phyloP scores from a whole-genome alignment of 2,797 vertebrate genomes.

The Tauraco hartlaubi region DNA sequence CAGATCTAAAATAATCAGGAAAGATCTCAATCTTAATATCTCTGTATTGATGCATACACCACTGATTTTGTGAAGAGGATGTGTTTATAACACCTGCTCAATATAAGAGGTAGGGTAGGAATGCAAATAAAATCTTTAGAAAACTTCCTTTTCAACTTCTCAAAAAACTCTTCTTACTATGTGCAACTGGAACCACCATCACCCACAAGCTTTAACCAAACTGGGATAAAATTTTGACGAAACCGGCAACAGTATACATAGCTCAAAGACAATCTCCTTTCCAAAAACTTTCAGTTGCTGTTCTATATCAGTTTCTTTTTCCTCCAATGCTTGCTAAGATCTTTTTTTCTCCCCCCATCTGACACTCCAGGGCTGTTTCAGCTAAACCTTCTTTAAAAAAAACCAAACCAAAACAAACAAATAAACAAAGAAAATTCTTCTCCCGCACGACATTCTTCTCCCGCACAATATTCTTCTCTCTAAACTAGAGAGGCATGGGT shows the following conservation, averaged over 20 bases:
- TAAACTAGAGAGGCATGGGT: too few species aligned
- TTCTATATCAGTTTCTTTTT: not conserved
- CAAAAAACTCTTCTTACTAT: not conserved
- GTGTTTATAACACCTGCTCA: rapidly evolving
- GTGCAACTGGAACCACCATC: not conserved
- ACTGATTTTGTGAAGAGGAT: not conserved
- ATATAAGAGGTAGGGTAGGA: not conserved
- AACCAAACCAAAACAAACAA: too few species aligned
- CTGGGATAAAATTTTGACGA: not conserved
- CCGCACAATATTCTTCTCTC: too few species aligned
- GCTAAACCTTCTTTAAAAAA: not conserved
- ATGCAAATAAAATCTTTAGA: not conserved
- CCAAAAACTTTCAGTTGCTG: not conserved
- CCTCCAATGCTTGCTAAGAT: not conserved
- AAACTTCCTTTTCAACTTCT: not conserved
- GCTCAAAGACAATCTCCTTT: not conserved
- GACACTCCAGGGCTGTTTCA: not conserved
- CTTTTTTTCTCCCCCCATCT: not conserved
- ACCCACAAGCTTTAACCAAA: not conserved
- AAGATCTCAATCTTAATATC: not conserved
- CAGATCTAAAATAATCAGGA: not conserved
- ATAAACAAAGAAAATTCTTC: too few species aligned
- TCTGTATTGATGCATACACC: not conserved
- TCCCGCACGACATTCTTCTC: too few species aligned
- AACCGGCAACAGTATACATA: not conserved